A percentile compares a stretch with the other conserved stretches of the same genome.
Evolutionary conservation across 2,888 invertebrate genomes (phyloP).

Genomic region (Drosophila bunnanda): DNA sequence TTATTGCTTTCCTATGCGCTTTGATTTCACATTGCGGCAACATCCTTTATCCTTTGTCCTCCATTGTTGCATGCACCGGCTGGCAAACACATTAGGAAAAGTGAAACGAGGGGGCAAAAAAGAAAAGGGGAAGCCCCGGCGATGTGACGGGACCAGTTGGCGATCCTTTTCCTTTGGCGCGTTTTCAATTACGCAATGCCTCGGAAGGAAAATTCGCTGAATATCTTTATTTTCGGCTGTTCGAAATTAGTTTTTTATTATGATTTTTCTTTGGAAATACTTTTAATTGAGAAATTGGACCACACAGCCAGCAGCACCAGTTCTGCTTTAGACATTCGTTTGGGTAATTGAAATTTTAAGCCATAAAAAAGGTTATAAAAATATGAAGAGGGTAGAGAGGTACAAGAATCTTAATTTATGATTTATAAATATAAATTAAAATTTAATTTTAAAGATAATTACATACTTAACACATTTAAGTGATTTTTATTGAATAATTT

Average conservation of each 20-base stretch:
- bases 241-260: slow-evolving; percentile 40
- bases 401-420: too few species aligned
- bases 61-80: slow-evolving; percentile 78
- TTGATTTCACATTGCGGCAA: slow-evolving; percentile 79
- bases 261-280: slow-evolving; percentile 44
- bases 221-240: slow-evolving; percentile 23
- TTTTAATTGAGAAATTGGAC: slow-evolving; percentile 39
- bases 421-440: neutral
- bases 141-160: slow-evolving; percentile 43
- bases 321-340: neutral
- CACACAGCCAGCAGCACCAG: slow-evolving; percentile 20
- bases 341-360: slow-evolving; percentile 9
- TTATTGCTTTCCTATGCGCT: slow-evolving; percentile 74
- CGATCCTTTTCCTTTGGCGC: slow-evolving; percentile 18
- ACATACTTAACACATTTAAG: neutral
- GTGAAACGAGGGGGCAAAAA: slow-evolving; percentile 33
- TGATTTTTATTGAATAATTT: too few species aligned
- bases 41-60: slow-evolving; percentile 68
- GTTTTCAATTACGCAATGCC: slow-evolving; percentile 49
- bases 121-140: slow-evolving; percentile 9
- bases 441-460: neutral
- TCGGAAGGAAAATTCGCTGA: slow-evolving; percentile 25
- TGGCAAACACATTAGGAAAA: slow-evolving; percentile 74
- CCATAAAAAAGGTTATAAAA: neutral
- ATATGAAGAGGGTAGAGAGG: neutral